These are phyloP conservation scores for Bhutanitis thaidina DNA, from an alignment of 2,888 invertebrate species.

Conservation along the genomic window DNA sequence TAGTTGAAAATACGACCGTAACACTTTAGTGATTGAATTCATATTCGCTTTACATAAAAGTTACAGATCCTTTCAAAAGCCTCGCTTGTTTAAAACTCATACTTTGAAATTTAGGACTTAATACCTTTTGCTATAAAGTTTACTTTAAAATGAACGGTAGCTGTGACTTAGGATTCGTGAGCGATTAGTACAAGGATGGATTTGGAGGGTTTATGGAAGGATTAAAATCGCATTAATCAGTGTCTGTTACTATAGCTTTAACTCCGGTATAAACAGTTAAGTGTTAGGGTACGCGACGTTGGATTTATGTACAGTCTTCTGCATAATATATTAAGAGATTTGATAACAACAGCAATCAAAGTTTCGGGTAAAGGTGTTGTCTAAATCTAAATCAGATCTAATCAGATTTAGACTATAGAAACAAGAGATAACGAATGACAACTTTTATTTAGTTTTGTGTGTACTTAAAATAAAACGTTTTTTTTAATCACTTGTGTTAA, in stretches of 20 bases:
- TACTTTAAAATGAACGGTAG: constrained; percentile 40
- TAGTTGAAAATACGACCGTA: constrained; percentile 56
- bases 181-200: constrained; percentile 77
- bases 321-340: constrained; percentile 19
- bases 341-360: no score
- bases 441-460: no score
- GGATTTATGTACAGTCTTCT: constrained; percentile 53
- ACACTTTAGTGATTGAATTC: constrained; percentile 65
- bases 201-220: constrained; percentile 82
- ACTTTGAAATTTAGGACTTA: constrained; percentile 36
- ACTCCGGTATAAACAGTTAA: constrained; percentile 79
- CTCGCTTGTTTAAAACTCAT: constrained; percentile 28
- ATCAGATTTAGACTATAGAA: no score
- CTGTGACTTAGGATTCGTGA: constrained; percentile 73
- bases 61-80: constrained; percentile 55
- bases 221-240: constrained; percentile 87
- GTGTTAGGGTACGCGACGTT: constrained; percentile 72
- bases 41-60: constrained; percentile 63
- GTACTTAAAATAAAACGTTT: no score
- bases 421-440: no score
- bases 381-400: no score
- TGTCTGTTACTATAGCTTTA: constrained; percentile 77
- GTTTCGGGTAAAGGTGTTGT: no score
- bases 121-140: constrained; percentile 38
- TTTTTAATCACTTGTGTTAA: no score